Evolutionary conservation across 30 jellyfish, hydroid and myxozoan species (phyloP).

Genomic region (Pelagia noctiluca): DNA sequence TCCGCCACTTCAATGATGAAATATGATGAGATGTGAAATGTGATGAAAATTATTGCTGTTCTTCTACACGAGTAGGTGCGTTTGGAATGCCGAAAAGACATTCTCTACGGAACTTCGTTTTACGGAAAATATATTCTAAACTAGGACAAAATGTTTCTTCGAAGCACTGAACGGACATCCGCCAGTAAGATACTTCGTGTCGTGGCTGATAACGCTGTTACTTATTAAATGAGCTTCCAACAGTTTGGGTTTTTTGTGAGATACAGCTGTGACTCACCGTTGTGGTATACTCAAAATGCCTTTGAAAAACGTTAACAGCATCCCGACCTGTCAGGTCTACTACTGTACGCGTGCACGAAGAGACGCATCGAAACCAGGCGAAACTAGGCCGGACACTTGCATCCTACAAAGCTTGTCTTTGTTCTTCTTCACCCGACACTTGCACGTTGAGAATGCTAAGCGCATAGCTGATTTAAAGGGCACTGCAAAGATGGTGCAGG

Average conservation of each 20-base stretch:
- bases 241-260: neutral
- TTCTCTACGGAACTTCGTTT: no score
- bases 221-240: neutral
- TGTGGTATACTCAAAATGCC: conserved; percentile 12
- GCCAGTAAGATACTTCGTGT: no score
- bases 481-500: conserved; percentile 1
- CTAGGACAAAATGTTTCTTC: no score
- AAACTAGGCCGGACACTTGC: conserved; percentile 54
- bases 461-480: neutral
- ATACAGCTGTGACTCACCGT: neutral
- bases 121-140: no score
- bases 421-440: conserved; percentile 41
- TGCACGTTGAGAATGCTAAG: conserved; percentile 57
- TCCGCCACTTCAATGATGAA: no score
- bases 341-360: conserved; percentile 63
- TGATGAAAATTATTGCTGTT: no score
- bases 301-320: conserved; percentile 16
- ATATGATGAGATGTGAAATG: no score
- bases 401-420: conserved; percentile 49
- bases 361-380: conserved; percentile 12
- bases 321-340: conserved; percentile 48
- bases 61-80: no score
- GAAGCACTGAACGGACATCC: no score
- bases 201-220: no score
- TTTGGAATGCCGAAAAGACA: no score